phyloP scores from a whole-genome alignment of 2,797 vertebrate species.

The Tangara arthus region DNA sequence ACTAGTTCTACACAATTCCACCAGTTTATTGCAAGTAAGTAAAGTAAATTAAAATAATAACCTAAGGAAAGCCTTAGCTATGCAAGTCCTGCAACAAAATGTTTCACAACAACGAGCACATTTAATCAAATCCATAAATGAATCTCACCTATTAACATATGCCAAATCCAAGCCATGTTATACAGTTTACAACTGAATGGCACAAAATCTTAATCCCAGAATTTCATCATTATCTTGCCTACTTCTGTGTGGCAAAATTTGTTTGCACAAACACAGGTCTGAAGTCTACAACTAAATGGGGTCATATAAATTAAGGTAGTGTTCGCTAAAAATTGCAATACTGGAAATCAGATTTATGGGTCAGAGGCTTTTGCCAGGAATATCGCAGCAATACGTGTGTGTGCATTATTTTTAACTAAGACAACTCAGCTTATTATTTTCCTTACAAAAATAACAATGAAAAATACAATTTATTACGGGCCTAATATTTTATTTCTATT shows the following conservation, averaged over 20 bases:
- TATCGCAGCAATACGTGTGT: fast-evolving
- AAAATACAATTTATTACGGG: not conserved
- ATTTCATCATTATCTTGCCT: not conserved
- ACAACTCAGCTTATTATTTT: not conserved
- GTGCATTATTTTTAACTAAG: not conserved
- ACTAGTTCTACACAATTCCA: not conserved
- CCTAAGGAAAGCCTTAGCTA: not conserved
- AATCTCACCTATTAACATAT: not conserved
- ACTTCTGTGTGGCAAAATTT: fast-evolving
- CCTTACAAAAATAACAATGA: not conserved
- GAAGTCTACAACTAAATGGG: fast-evolving
- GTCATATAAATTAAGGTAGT: not conserved
- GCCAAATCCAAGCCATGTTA: not conserved
- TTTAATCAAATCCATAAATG: not conserved
- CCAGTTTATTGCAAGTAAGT: not conserved
- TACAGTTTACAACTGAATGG: not conserved
- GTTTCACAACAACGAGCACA: not conserved
- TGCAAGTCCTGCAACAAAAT: not conserved
- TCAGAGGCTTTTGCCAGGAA: not conserved
- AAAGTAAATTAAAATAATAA: not conserved
- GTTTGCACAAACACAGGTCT: not conserved
- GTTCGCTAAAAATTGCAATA: not conserved
- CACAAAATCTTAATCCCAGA: not conserved
- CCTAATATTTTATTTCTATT: not conserved
- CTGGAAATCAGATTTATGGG: not conserved